Evolutionary conservation across 2,888 invertebrate genomes (phyloP), one percentile per base, ranked within the genome.

Genomic region (Linnaemya tessellans): DNA sequence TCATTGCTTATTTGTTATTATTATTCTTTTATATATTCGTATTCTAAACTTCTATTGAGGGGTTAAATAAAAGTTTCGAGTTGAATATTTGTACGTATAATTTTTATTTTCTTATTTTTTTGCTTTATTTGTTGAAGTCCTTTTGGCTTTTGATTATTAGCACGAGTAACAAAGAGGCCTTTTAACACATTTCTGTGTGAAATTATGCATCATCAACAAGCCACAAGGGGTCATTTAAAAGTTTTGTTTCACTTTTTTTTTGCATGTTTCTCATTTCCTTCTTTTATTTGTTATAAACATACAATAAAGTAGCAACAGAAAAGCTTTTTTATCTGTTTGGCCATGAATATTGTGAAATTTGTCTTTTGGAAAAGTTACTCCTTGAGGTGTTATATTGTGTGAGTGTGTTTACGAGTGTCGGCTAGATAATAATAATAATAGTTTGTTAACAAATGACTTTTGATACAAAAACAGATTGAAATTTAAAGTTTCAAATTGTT

Each of bases 221-320:
- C 85, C 85, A 85, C 85, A 85, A 82, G 85, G 85, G 85, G 82
- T 82, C 85, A 90, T 90, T 90, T 90, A 90, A 90, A 90, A 89
- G 87, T 89, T 90, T 90, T 68, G 15, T 58, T 80, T 62, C 18
- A 13, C 49, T 49, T 77, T 77, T 62, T 62, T 83, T 86, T 46
- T 62, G 20, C 77, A 75, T 70, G 3, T 70, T 64, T 15, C 30
- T 73, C 8, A 38, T 38, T 13, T 58, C 30, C n/a, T 20, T 43
- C 38, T 18, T 49, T 49, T 60, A 58, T 58, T 67, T 41, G n/a
- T 56, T 49, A 60, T 51, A 20, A 9, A 49, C 46, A 56, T 20
- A 71, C 43, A 70, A 70, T 51, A 71, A 70, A 70, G 38, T 11
- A 38, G 20, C 43, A 54, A 46, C n/a, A 56, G 25, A 25, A 54